Evolutionary conservation across 2,113 vertebrate genomes (phyloP).

Genomic region (Isurus oxyrinchus): DNA sequence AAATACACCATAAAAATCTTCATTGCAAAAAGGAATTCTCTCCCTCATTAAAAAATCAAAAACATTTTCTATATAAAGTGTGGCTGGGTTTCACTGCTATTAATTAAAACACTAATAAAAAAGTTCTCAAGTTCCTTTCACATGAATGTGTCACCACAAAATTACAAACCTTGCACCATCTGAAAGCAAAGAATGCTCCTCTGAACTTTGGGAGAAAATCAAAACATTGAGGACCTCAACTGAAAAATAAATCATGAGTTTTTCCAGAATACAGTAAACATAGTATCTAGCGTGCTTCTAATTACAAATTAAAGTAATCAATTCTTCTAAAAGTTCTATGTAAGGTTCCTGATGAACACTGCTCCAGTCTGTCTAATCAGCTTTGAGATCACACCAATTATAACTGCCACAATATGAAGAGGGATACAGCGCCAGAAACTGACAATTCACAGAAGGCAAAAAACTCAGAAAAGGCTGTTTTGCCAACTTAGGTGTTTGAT

Average conservation of each 20-base stretch:
- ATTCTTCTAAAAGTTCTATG: background rate
- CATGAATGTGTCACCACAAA: background rate
- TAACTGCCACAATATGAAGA: background rate
- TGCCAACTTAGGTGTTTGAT: background rate
- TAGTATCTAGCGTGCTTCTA: background rate
- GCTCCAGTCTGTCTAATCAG: background rate
- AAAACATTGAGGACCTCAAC: background rate
- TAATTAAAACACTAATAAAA: background rate
- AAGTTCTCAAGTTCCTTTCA: background rate
- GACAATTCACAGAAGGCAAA: background rate
- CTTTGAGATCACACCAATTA: background rate
- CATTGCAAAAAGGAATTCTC: background rate
- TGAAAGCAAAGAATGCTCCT: background rate
- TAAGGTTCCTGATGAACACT: background rate
- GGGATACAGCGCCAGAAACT: background rate
- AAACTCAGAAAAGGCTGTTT: background rate
- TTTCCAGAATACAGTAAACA: background rate
- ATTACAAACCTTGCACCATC: background rate
- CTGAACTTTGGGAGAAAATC: background rate
- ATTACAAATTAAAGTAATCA: background rate
- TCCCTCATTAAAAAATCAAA: background rate
- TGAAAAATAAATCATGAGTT: background rate
- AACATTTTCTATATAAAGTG: background rate
- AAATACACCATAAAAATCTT: background rate
- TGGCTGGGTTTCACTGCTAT: background rate